Conservation (phyloP, 1,140 invertebrate genomes). For the Papilio machaon region DNA sequence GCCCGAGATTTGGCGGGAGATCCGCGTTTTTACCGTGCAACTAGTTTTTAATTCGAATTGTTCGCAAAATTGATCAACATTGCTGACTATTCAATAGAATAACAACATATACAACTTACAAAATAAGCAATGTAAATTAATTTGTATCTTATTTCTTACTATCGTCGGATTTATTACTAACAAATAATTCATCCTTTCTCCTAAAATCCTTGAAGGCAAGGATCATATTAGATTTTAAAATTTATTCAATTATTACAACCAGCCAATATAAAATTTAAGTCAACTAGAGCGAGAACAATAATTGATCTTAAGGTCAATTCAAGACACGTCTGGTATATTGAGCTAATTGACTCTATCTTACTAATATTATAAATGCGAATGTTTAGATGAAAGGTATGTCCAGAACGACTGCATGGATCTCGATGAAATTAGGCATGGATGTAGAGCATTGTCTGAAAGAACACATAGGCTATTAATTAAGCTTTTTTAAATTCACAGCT, state of each 20-base stretch:
- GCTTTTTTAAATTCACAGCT: no score
- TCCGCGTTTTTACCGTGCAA: conserved; percentile 35
- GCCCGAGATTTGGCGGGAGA: conserved; percentile 66
- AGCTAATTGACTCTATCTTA: neutral
- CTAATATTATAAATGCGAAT: no score
- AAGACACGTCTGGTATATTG: neutral
- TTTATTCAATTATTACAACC: neutral
- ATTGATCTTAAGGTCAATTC: conserved; percentile 43
- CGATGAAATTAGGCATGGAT: no score
- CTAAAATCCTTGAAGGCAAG: conserved; percentile 20
- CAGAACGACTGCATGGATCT: no score
- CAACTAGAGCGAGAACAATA: conserved; percentile 15
- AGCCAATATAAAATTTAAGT: conserved; percentile 26
- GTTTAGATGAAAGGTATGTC: no score
- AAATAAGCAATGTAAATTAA: conserved; percentile 16
- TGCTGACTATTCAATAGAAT: neutral
- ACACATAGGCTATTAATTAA: no score
- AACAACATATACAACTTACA: neutral
- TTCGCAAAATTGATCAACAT: conserved; percentile 14
- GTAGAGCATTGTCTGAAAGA: no score
- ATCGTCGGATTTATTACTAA: neutral
- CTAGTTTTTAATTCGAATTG: neutral
- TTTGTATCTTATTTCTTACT: neutral
- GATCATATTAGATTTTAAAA: neutral
- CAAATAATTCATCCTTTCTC: conserved; percentile 18